Base-by-base conservation (phyloP, 2,113 vertebrate genomes). In the Pterocles orientalis region DNA sequence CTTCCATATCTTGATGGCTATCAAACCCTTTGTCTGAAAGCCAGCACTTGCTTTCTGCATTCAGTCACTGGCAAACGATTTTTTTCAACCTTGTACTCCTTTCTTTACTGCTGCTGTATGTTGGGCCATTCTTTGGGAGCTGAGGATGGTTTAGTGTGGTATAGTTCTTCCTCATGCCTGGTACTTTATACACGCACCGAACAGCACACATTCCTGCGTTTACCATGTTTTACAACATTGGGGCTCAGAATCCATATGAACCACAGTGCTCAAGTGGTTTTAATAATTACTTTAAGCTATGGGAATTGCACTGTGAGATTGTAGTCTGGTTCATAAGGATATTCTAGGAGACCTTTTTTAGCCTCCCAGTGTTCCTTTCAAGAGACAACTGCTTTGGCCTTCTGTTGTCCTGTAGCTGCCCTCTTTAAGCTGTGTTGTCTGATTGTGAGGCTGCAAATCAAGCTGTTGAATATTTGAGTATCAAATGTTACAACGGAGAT, bases 21-120 rank as follows among this genome's bases (percentile, higher is more conserved):
- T 91, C 29, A 89, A 95, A 81, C 60, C 54, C 41, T 73, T 36
- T 47, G 24, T 75, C 92, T 87, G 66, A 90, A 96, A 84, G 65
- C 43, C 56, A 61, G 18, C 33, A 28, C 61, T 82, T 86, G 28
- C 33, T 80, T 83, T 86, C 85, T 86, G 7, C 25, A 18, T 62
- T 79, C 84, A 66, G 47, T 81, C 51, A 78, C 8, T 47, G 51
- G 41, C 54, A 92, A 81, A 76, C 7, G 0, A 58, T 70, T 90
- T 94, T 58, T 79, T 82, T 91, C 54, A 81, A 15, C 80, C 28
- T 81, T 83, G 25, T 73, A 23, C 36, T 77, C 12, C 47, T 95
- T 94, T 33, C 57, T 92, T 77, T 61, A 54, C 33, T 87, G 18
- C 79, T 94, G 93, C 65, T 94, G 68, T 64, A 57, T 64, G 18